Percentiles rank a stretch among this genome's conserved stretches.
Conservation (phyloP, 1,140 invertebrate species). For the Caenorhabditis latens region DNA sequence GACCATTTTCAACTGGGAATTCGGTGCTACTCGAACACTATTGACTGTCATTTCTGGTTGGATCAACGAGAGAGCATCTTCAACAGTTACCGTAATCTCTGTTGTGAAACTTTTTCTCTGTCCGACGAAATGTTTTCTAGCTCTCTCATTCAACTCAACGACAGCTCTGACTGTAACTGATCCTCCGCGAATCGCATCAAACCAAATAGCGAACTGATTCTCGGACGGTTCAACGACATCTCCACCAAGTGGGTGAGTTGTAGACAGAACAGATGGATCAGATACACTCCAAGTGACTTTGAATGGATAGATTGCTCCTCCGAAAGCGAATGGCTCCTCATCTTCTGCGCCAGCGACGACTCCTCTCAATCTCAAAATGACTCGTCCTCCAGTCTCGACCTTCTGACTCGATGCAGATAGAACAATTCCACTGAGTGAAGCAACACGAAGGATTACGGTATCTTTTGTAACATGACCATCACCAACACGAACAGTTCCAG, state of each 20-base stretch:
- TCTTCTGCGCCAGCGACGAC: slow-evolving; percentile 38
- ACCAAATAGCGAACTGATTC: slow-evolving; percentile 59
- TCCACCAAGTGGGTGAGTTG: slow-evolving; percentile 44
- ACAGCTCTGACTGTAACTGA: slow-evolving; percentile 39
- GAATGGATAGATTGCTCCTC: slow-evolving; percentile 61
- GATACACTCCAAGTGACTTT: slow-evolving; percentile 56
- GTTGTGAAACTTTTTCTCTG: not conserved
- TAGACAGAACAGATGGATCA: slow-evolving; percentile 25
- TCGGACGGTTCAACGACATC: slow-evolving; percentile 15
- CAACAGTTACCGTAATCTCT: slow-evolving; percentile 20
- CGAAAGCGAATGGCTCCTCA: slow-evolving; percentile 59
- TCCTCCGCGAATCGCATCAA: slow-evolving; percentile 31
- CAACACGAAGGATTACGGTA: slow-evolving; percentile 61
- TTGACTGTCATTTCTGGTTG: slow-evolving; percentile 19
- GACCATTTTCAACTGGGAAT: slow-evolving; percentile 22
- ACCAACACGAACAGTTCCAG: slow-evolving; percentile 60
- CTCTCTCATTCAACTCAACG: slow-evolving; percentile 29
- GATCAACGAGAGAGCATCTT: not conserved
- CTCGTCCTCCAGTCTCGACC: slow-evolving; percentile 54
- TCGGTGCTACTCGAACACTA: slow-evolving; percentile 47
- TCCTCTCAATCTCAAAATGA: slow-evolving; percentile 53
- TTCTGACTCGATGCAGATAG: slow-evolving; percentile 15
- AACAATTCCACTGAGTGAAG: slow-evolving; percentile 50
- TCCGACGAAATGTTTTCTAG: slow-evolving; percentile 54
- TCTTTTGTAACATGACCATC: slow-evolving; percentile 56